Percentiles rank a stretch among this genome's conserved stretches.
Evolutionary conservation across 2,888 invertebrate species (phyloP).

Genomic region (Zootermopsis nevadensis): DNA sequence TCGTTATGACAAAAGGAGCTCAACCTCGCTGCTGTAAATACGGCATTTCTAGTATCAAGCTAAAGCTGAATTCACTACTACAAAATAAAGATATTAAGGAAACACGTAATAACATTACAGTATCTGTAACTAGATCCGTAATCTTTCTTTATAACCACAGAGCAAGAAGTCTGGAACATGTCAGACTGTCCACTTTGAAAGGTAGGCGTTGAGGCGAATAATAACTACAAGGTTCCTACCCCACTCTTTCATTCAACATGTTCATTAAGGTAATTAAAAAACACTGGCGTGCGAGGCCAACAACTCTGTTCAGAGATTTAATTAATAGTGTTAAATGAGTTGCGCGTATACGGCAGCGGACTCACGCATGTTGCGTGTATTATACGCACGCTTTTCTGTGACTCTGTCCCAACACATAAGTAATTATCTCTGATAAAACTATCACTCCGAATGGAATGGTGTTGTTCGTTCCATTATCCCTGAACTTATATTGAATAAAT

Average conservation of each 20-base stretch:
- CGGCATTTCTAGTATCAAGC: too few relatives aligned
- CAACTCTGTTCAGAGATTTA: background rate
- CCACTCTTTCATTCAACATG: conserved; percentile 16
- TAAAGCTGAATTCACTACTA: too few relatives aligned
- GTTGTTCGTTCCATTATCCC: too few relatives aligned
- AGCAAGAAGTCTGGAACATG: too few relatives aligned
- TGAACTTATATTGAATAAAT: too few relatives aligned
- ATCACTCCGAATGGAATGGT: too few relatives aligned
- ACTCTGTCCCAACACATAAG: background rate
- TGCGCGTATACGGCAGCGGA: background rate
- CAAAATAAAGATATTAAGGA: too few relatives aligned
- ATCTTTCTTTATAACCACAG: too few relatives aligned
- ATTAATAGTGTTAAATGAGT: conserved; percentile 33
- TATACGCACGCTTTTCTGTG: background rate
- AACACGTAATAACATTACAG: too few relatives aligned
- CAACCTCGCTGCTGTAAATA: too few relatives aligned
- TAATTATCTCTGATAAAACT: conserved; percentile 24
- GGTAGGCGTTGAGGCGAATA: conserved; percentile 25
- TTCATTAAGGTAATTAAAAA: conserved; percentile 30
- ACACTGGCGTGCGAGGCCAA: background rate
- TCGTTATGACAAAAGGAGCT: too few relatives aligned
- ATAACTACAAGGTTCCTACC: background rate
- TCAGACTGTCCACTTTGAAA: background rate
- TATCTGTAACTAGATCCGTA: too few relatives aligned
- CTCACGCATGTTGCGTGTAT: background rate